These are phyloP conservation scores for Acridotheres tristis DNA, from an alignment of 2,797 vertebrate species.

Conservation along the genomic window DNA sequence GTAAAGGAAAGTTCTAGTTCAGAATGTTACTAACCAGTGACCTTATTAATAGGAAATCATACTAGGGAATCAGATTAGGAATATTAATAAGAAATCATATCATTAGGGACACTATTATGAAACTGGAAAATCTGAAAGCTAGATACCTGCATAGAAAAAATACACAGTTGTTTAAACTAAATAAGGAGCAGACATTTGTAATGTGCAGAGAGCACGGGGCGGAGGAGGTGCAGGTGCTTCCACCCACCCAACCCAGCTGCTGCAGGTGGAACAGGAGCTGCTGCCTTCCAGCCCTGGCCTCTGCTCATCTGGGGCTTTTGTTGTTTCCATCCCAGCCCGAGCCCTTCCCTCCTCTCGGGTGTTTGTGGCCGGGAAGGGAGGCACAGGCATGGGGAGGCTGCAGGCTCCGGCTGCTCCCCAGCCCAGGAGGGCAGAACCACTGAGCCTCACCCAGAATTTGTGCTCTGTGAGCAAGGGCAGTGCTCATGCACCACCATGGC, in stretches of 20 bases:
- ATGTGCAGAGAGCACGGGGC: rapidly evolving
- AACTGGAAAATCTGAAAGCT: neutral
- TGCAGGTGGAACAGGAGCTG: neutral
- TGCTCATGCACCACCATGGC: rapidly evolving
- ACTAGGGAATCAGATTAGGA: neutral
- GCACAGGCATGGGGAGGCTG: rapidly evolving
- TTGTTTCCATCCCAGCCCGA: rapidly evolving
- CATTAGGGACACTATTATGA: neutral
- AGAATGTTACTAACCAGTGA: neutral
- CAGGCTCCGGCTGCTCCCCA: neutral
- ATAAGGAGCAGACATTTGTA: neutral
- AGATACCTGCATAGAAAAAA: neutral
- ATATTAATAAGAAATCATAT: neutral
- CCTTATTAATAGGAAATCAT: neutral
- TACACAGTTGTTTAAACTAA: rapidly evolving
- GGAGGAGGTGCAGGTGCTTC: neutral
- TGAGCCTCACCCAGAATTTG: rapidly evolving
- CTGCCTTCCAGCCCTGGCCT: neutral
- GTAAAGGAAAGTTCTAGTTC: neutral
- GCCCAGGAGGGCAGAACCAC: rapidly evolving
- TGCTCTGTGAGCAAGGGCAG: rapidly evolving
- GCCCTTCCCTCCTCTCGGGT: neutral
- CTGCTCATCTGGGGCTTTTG: neutral
- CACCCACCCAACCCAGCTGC: neutral
- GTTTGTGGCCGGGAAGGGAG: neutral